Evolutionary conservation across 2,888 invertebrate species (phyloP).

Genomic region (Hyppa rectilinea): DNA sequence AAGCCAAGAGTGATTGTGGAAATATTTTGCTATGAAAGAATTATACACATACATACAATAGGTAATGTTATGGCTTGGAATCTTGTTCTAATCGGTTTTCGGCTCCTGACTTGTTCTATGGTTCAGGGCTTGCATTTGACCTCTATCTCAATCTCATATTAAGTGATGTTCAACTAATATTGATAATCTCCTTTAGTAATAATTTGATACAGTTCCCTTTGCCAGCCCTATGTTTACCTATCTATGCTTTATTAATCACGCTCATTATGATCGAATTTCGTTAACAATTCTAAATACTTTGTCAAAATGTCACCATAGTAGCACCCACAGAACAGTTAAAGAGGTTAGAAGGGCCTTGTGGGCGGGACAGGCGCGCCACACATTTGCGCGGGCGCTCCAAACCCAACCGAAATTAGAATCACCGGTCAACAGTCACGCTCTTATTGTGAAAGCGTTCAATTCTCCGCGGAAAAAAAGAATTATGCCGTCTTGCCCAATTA

Average conservation of each 20-base stretch:
- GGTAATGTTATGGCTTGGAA: not conserved
- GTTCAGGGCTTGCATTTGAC: not conserved
- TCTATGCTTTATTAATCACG: not conserved
- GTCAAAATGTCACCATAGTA: not conserved
- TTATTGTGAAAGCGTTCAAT: too few species aligned
- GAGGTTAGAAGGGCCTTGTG: too few species aligned
- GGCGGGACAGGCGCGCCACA: too few species aligned
- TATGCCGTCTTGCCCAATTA: too few species aligned
- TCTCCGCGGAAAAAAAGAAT: too few species aligned
- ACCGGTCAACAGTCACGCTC: too few species aligned
- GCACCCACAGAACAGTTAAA: too few species aligned
- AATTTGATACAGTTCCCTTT: not conserved
- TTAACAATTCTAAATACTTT: not conserved
- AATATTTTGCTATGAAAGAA: not conserved
- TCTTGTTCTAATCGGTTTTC: slow-evolving; percentile 6
- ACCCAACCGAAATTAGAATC: too few species aligned
- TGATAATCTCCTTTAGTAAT: not conserved
- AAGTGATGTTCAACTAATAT: not conserved
- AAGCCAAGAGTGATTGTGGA: not conserved
- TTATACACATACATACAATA: too few species aligned
- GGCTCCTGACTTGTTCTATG: not conserved
- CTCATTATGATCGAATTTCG: not conserved
- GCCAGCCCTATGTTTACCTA: not conserved
- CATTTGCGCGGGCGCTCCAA: too few species aligned
- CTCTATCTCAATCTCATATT: not conserved